A percentile compares a stretch with the other conserved stretches of the same genome.
Conservation (phyloP, 1,140 invertebrate species). For the Hyposmocoma kahamanoa region DNA sequence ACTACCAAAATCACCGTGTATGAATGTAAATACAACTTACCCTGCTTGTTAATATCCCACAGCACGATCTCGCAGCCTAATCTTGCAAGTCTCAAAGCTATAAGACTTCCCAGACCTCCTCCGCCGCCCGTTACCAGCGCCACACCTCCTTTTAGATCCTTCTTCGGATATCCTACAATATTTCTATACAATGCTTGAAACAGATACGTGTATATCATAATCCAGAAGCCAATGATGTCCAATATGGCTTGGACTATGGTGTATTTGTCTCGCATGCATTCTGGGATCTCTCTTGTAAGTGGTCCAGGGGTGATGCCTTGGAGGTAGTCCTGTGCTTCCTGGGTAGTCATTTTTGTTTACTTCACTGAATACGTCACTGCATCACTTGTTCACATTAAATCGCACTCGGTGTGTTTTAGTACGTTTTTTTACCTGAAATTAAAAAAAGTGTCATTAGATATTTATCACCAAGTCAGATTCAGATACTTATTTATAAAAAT, state of each 20-base stretch:
- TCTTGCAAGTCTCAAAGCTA: conserved; percentile 85
- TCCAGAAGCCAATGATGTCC: conserved; percentile 77
- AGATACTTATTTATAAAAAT: too few relatives aligned
- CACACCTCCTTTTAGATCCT: conserved; percentile 81
- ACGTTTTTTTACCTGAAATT: too few relatives aligned
- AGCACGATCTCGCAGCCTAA: conserved; percentile 87
- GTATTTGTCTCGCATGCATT: conserved; percentile 63
- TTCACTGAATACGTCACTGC: conserved; percentile 17
- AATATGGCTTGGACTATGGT: conserved; percentile 70
- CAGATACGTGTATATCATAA: conserved; percentile 74
- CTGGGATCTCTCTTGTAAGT: conserved; percentile 60
- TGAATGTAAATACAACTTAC: conserved; percentile 75
- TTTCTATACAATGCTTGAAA: conserved; percentile 69
- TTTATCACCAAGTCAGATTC: too few relatives aligned
- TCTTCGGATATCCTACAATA: conserved; percentile 71
- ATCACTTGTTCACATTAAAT: conserved; percentile 20
- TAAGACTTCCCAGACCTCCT: conserved; percentile 89
- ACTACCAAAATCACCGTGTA: too few relatives aligned
- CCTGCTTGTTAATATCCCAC: conserved; percentile 93
- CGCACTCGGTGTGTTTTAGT: background rate
- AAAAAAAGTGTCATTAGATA: too few relatives aligned
- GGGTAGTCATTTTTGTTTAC: conserved; percentile 40
- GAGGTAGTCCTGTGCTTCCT: conserved; percentile 52
- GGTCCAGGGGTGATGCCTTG: conserved; percentile 59
- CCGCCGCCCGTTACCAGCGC: conserved; percentile 92